Conservation (phyloP, 2,888 invertebrate species). For the Agriotes lineatus region DNA sequence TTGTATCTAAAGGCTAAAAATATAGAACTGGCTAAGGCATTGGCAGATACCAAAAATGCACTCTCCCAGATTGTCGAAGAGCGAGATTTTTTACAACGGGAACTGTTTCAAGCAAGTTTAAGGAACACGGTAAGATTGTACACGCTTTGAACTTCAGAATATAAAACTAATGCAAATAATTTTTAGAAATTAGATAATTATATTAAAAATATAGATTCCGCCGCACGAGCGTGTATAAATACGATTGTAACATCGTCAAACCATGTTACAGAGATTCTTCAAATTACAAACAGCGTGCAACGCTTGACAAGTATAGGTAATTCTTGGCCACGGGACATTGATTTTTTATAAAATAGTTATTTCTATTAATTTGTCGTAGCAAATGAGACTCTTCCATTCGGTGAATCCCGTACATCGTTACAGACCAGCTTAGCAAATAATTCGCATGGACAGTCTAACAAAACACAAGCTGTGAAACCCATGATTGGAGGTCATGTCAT, state of each 20-base stretch:
- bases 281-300: slow-evolving; percentile 9
- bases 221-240: slow-evolving; percentile 23
- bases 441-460: slow-evolving; percentile 10
- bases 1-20: slow-evolving; percentile 36
- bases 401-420: too few relatives aligned
- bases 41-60: slow-evolving; percentile 33
- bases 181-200: slow-evolving; percentile 42
- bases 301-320: background rate
- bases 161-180: too few relatives aligned
- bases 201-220: slow-evolving; percentile 24
- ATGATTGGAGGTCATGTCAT: slow-evolving; percentile 53
- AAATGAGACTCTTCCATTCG: too few relatives aligned
- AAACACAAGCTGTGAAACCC: slow-evolving; percentile 50
- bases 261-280: slow-evolving; percentile 37
- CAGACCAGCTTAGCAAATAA: too few relatives aligned
- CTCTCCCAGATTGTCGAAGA: slow-evolving; percentile 21
- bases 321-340: background rate
- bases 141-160: background rate
- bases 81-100: slow-evolving; percentile 23
- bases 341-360: background rate
- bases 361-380: too few relatives aligned
- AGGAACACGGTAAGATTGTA: slow-evolving; percentile 16
- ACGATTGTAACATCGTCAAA: slow-evolving; percentile 27
- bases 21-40: slow-evolving; percentile 38
- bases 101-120: slow-evolving; percentile 10